phyloP scores from a whole-genome alignment of 2,113 vertebrate species.

The Notothenia coriiceps region DNA sequence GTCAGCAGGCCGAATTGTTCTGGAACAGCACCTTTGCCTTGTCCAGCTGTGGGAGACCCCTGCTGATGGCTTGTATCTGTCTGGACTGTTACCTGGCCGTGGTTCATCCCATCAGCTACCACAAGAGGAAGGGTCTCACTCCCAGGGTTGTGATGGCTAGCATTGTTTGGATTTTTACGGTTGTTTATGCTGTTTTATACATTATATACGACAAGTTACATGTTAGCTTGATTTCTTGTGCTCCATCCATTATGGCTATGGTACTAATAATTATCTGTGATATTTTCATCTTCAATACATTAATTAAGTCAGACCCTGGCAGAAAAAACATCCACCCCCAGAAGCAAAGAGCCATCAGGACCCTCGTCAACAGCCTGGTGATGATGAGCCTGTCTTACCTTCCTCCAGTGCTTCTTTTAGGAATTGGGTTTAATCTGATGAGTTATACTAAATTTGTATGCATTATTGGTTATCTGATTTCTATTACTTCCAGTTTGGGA shows the following conservation, averaged over 20 bases:
- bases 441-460: fast-evolving
- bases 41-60: slow-evolving; percentile 58
- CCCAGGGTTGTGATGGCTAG: slow-evolving; percentile 42
- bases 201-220: fast-evolving
- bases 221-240: background rate
- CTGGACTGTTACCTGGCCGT: slow-evolving; percentile 79
- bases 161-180: slow-evolving; percentile 50
- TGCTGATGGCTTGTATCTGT: slow-evolving; percentile 69
- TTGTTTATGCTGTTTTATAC: background rate
- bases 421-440: background rate
- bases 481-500: slow-evolving; percentile 19
- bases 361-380: slow-evolving; percentile 67
- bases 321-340: slow-evolving; percentile 59
- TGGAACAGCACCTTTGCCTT: slow-evolving; percentile 11
- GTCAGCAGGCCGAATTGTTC: fast-evolving
- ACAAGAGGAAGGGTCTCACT: slow-evolving; percentile 47
- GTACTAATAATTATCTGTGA: slow-evolving; percentile 57
- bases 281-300: slow-evolving; percentile 46
- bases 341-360: slow-evolving; percentile 74
- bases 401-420: slow-evolving; percentile 39
- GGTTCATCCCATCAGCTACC: slow-evolving; percentile 73
- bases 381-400: slow-evolving; percentile 55
- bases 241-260: slow-evolving; percentile 9
- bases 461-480: background rate
- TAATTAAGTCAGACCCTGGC: slow-evolving; percentile 43